Conservation (phyloP, 2,888 invertebrate species). For the Blomia tropicalis region DNA sequence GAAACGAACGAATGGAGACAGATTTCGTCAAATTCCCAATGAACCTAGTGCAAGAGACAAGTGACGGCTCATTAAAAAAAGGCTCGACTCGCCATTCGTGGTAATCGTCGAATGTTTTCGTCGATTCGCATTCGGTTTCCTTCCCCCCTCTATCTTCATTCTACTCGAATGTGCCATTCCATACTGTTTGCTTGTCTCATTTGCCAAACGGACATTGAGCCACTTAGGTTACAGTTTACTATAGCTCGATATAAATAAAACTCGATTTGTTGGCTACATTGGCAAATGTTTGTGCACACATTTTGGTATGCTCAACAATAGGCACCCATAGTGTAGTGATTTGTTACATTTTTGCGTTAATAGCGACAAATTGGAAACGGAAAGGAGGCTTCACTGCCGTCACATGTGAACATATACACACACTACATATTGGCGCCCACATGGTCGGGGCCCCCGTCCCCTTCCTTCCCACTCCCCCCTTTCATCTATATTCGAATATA, state of each 20-base stretch:
- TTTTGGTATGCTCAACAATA: not conserved
- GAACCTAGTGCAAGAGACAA: constrained; percentile 11
- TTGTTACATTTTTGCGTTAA: constrained; percentile 6
- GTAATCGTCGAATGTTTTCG: too few relatives aligned
- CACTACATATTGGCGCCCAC: too few relatives aligned
- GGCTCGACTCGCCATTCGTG: not conserved
- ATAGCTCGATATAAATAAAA: not conserved
- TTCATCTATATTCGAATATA: too few relatives aligned
- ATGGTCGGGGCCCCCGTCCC: too few relatives aligned
- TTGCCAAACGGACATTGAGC: not conserved
- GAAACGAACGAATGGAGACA: too few relatives aligned
- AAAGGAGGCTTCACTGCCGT: not conserved
- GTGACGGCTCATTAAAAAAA: constrained; percentile 12
- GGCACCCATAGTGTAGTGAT: not conserved
- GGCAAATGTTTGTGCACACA: not conserved
- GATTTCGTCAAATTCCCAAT: constrained; percentile 11
- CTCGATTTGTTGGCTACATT: not conserved
- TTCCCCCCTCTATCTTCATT: too few relatives aligned
- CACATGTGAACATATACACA: not conserved
- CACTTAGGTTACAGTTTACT: not conserved
- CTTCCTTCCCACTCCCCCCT: too few relatives aligned
- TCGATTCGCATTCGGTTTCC: too few relatives aligned
- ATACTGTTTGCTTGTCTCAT: too few relatives aligned
- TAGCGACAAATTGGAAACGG: constrained; percentile 15
- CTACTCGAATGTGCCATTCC: too few relatives aligned